Evolutionary conservation across 2,797 vertebrate species (phyloP), one percentile per base, ranked within the genome.

Genomic region (Arctocebus calabarensis): DNA sequence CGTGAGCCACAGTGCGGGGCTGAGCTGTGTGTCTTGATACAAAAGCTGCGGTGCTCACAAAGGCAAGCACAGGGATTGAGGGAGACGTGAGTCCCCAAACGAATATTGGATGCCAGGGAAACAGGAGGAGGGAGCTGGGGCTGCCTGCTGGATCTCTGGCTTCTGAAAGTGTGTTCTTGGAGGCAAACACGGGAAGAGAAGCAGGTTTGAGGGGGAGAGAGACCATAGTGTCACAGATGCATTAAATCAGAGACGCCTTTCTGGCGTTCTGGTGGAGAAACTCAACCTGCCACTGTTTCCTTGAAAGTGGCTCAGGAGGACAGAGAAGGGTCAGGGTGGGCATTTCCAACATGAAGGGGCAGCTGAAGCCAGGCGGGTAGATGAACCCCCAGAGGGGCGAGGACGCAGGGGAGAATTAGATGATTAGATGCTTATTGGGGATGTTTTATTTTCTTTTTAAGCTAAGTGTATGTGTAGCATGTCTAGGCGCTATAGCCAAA

Each of bases 221-320:
- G 0, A 1, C 17, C 6, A 17, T 4, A 64, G 59, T 66, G 32
- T 77, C n/a, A 37, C 0, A 11, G 40, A 34, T 17, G 4, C 23
- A 13, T 13, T 3, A 29, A 52, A 37, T 22, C 19, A 1, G n/a
- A 66, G 45, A 1, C 3, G 4, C 5, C 13, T 52, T 55, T 66
- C n/a, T 27, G 73, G 64, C 59, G 1, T 22, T 22, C 43, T 52
- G n/a, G 17, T 66, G n/a, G n/a, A 66, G 7, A 55, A 8, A 20
- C 25, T 48, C 32, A 5, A 17, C 7, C 3, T 25, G 20, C n/a
- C 37, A 6, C 3, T 13, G 11, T 4, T 25, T 29, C 61, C 22
- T 19, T 22, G 61, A 61, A 10, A 32, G 19, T n/a, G 40, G 20
- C 43, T 23, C 59, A 0, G 19, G 74, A 52, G 61, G 45, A 37